Percentiles rank a stretch among this genome's conserved stretches.
phyloP scores from a whole-genome alignment of 2,888 invertebrate species.

The Athetis lepigone region DNA sequence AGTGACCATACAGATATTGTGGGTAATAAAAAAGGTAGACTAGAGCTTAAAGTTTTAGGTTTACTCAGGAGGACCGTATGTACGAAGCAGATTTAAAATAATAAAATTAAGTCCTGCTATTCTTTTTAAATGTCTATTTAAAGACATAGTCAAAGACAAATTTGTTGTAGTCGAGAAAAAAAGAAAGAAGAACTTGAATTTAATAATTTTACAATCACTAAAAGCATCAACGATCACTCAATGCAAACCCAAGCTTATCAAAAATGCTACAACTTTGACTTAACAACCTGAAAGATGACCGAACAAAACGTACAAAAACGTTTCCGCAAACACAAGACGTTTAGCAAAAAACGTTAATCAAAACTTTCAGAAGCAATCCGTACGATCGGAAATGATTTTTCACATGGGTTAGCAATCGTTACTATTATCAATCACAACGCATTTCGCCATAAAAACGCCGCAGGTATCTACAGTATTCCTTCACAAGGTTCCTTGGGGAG shows the following conservation, averaged over 20 bases:
- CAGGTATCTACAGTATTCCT: slow-evolving; percentile 63
- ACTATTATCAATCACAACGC: slow-evolving; percentile 43
- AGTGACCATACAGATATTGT: slow-evolving; percentile 34
- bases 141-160: too few relatives aligned
- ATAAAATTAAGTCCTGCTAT: too few relatives aligned
- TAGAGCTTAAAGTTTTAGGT: not conserved
- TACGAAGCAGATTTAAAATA: too few relatives aligned
- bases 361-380: slow-evolving; percentile 7
- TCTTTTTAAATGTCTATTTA: too few relatives aligned
- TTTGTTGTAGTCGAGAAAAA: too few relatives aligned
- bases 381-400: slow-evolving; percentile 21
- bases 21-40: not conserved
- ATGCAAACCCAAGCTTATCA: too few relatives aligned
- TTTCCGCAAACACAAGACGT: not conserved
- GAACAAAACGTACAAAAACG: too few relatives aligned
- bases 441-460: slow-evolving; percentile 42
- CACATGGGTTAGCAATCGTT: slow-evolving; percentile 46
- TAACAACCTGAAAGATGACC: not conserved
- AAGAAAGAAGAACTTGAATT: too few relatives aligned
- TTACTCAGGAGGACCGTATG: too few relatives aligned
- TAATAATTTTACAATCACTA: too few relatives aligned
- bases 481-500: slow-evolving; percentile 55
- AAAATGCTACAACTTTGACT: not conserved
- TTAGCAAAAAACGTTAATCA: slow-evolving; percentile 22
- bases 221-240: too few relatives aligned